Evolutionary conservation across 2,797 vertebrate species (phyloP).

Genomic region (Erithacus rubecula): DNA sequence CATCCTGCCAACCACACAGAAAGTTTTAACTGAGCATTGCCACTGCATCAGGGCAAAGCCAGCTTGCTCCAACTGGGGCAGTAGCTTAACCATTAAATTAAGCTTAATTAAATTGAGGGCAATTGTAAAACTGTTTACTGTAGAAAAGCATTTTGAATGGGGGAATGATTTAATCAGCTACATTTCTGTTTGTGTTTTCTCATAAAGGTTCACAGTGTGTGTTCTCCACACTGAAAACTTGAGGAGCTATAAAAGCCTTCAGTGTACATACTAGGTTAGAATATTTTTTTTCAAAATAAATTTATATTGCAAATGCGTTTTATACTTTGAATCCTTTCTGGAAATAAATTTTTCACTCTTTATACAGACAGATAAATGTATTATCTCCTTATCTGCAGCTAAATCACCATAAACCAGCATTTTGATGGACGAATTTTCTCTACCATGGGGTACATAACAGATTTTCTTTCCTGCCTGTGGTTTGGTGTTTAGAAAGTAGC

Average conservation of each 20-base stretch:
- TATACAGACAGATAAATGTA: neutral
- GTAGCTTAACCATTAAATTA: neutral
- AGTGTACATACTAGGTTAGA: neutral
- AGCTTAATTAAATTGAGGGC: neutral
- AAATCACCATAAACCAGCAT: neutral
- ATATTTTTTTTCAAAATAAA: neutral
- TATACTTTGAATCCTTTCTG: neutral
- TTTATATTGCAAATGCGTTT: neutral
- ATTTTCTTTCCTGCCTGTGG: neutral
- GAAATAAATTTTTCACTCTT: neutral
- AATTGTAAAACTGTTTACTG: neutral
- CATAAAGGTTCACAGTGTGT: neutral
- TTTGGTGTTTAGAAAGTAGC: neutral
- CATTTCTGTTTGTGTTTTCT: conserved; percentile 6
- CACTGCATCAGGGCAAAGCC: neutral
- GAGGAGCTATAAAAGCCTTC: neutral
- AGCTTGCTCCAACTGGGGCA: neutral
- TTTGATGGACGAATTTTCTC: neutral
- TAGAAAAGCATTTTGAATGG: neutral
- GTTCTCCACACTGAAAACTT: neutral
- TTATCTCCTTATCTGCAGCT: neutral
- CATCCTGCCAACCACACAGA: neutral
- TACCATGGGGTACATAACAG: neutral
- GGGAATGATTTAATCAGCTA: neutral
- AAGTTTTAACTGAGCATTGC: neutral